phyloP scores from a whole-genome alignment of 2,797 vertebrate genomes.

The Simalia tracyae region DNA sequence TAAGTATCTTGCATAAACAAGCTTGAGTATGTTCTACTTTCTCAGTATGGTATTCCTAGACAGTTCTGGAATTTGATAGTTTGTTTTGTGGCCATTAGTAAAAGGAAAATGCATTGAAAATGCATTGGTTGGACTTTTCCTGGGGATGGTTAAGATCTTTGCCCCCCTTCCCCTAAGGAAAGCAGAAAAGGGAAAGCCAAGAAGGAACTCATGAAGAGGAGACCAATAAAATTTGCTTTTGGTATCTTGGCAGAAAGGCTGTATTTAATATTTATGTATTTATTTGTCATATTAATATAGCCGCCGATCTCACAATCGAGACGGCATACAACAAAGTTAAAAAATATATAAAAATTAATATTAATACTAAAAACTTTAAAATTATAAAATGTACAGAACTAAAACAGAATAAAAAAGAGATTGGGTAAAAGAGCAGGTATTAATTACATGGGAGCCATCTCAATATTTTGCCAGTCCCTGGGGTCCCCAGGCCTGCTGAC shows the following conservation, averaged over 20 bases:
- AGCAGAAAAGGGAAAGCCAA: neutral
- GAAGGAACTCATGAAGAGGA: neutral
- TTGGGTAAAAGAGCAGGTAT: too few relatives aligned
- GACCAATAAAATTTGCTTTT: neutral
- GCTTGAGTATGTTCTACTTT: neutral
- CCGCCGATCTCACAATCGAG: too few relatives aligned
- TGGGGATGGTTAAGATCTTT: neutral
- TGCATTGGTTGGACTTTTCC: neutral
- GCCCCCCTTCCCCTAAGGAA: neutral
- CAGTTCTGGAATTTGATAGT: neutral
- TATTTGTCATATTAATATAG: too few relatives aligned
- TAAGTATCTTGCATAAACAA: neutral
- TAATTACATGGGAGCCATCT: too few relatives aligned
- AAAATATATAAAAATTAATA: too few relatives aligned
- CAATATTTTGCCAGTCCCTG: too few relatives aligned
- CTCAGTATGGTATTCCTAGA: neutral
- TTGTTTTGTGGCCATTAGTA: neutral
- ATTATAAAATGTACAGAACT: too few relatives aligned
- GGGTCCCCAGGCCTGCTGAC: too few relatives aligned
- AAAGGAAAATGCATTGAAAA: neutral
- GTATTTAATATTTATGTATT: neutral
- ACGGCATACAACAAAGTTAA: too few relatives aligned
- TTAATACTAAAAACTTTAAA: too few relatives aligned
- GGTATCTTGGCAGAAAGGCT: neutral
- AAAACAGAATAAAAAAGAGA: too few relatives aligned